A percentile compares a stretch with the other conserved stretches of the same genome.
These are phyloP conservation scores for Cryptus armator DNA, from an alignment of 2,888 invertebrate species.

Conservation along the genomic window DNA sequence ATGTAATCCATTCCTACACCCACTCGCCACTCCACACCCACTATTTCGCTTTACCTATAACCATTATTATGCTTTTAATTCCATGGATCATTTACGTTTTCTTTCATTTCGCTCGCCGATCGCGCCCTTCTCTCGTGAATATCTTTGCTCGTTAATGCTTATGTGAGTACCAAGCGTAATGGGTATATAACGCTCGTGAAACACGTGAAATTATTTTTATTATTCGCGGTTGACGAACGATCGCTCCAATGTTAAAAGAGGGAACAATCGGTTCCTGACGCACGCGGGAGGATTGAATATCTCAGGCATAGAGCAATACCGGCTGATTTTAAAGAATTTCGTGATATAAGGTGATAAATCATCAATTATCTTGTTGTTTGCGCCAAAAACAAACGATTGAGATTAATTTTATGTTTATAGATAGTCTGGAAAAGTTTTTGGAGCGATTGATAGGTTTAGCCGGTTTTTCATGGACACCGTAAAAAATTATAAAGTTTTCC, in stretches of 20 bases:
- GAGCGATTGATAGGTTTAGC: no score
- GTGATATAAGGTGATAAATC: no score
- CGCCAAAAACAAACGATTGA: no score
- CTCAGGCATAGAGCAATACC: no score
- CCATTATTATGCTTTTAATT: conserved; percentile 76
- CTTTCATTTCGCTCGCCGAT: conserved; percentile 34
- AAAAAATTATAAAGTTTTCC: not conserved
- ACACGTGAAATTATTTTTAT: conserved; percentile 72
- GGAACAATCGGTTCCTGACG: conserved; percentile 70
- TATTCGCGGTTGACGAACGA: conserved; percentile 79
- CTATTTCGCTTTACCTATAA: conserved; percentile 14
- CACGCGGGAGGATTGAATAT: conserved; percentile 10
- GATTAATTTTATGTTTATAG: no score
- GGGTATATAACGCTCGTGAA: conserved; percentile 64
- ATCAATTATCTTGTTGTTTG: no score
- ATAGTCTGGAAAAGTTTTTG: no score
- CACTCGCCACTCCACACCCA: conserved; percentile 55
- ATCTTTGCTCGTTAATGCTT: conserved; percentile 18
- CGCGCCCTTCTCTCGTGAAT: conserved; percentile 19
- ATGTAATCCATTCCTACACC: conserved; percentile 56
- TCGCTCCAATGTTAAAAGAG: conserved; percentile 72
- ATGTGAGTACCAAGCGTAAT: conserved; percentile 18
- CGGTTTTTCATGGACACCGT: no score
- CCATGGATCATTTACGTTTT: conserved; percentile 70
- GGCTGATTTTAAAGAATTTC: no score